A percentile compares a stretch with the other conserved stretches of the same genome.
Conservation (phyloP, 2,797 vertebrate genomes). For the Gallirallus australis region DNA sequence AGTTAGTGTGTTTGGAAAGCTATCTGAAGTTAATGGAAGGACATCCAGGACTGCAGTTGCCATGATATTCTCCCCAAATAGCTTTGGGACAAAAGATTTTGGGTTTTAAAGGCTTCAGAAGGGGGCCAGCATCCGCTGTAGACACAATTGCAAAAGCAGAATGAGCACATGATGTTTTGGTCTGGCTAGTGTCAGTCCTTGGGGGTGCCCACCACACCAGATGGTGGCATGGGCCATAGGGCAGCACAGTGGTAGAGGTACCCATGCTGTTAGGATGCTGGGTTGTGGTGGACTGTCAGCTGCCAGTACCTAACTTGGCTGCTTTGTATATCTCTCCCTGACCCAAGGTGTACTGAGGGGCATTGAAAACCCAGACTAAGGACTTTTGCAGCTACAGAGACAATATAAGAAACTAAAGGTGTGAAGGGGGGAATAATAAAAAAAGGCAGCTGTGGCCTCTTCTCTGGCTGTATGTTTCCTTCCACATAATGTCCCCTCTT, state of each 20-base stretch:
- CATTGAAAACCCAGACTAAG: not conserved
- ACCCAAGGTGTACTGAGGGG: fast-evolving
- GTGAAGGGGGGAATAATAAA: fast-evolving
- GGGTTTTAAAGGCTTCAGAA: not conserved
- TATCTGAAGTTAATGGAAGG: not conserved
- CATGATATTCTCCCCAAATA: not conserved
- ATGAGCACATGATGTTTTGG: not conserved
- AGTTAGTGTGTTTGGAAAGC: not conserved
- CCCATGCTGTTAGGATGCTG: not conserved
- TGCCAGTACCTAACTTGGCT: not conserved
- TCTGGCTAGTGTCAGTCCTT: not conserved
- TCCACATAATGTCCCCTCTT: not conserved
- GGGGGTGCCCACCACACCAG: not conserved
- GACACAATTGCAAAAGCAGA: not conserved
- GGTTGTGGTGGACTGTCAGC: not conserved
- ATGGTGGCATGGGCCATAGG: fast-evolving
- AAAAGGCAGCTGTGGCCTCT: not conserved
- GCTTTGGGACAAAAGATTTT: not conserved
- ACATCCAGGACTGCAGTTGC: not conserved
- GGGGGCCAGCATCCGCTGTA: not conserved
- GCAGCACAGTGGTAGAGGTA: not conserved
- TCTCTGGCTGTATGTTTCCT: not conserved
- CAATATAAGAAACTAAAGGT: not conserved
- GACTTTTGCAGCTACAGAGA: not conserved
- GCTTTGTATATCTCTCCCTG: not conserved